These are phyloP conservation scores for Octomys mimax DNA, from an alignment of 2,797 vertebrate genomes.

Conservation along the genomic window DNA sequence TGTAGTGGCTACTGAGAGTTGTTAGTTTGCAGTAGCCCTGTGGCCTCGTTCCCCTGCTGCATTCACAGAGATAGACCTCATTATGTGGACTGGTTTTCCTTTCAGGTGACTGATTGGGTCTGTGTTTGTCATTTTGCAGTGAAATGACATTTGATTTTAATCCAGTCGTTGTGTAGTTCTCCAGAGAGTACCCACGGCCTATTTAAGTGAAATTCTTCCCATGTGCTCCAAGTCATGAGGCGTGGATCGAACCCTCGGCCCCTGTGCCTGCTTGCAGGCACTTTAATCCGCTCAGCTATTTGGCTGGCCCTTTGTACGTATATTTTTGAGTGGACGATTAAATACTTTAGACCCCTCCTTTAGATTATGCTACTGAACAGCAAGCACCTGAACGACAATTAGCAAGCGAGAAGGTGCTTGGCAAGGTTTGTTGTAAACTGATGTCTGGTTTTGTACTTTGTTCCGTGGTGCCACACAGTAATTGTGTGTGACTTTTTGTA, in stretches of 20 bases:
- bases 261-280: too few relatives aligned
- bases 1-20: conserved; percentile 66
- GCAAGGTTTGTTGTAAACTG: background rate
- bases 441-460: background rate
- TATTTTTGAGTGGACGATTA: background rate
- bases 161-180: conserved; percentile 19
- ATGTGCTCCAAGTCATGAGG: background rate
- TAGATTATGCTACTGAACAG: conserved; percentile 1
- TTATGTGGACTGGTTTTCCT: conserved; percentile 30
- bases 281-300: too few relatives aligned
- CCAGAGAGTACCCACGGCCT: background rate
- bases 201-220: background rate
- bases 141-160: conserved; percentile 70
- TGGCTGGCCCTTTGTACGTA: too few relatives aligned
- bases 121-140: conserved; percentile 63
- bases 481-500: background rate
- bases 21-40: background rate
- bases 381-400: background rate
- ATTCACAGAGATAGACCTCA: background rate
- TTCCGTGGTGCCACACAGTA: background rate
- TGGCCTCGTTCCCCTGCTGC: conserved; percentile 30
- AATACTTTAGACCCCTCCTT: background rate
- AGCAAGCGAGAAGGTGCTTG: background rate
- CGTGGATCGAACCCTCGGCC: background rate
- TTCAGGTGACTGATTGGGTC: conserved; percentile 59